Evolutionary conservation across 2,888 invertebrate genomes (phyloP).

Genomic region (Leptopilina syphax): DNA sequence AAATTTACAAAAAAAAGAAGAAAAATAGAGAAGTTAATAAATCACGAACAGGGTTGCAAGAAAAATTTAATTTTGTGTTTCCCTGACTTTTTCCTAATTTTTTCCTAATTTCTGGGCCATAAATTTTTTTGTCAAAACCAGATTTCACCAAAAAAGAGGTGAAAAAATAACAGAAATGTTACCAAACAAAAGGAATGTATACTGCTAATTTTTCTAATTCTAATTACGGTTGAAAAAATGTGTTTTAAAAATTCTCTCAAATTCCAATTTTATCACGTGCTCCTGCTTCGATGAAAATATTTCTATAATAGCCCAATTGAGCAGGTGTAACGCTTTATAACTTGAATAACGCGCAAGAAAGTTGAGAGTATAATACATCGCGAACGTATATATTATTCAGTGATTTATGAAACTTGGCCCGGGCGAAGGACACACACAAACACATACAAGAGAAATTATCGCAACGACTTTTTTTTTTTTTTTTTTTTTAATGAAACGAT

Average conservation of each 20-base stretch:
- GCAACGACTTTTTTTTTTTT: conserved; percentile 39
- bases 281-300: neutral
- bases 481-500: conserved; percentile 36
- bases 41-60: too few relatives aligned
- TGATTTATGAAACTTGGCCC: conserved; percentile 46
- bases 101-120: too few relatives aligned
- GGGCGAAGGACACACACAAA: conserved; percentile 13
- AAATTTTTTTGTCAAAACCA: too few relatives aligned
- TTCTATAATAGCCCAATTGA: conserved; percentile 20
- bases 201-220: too few relatives aligned
- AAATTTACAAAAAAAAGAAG: conserved; percentile 8
- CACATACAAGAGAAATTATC: conserved; percentile 42
- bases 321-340: neutral
- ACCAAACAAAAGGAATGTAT: too few relatives aligned
- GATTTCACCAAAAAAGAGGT: too few relatives aligned
- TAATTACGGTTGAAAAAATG: too few relatives aligned
- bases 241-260: neutral
- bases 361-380: conserved; percentile 6
- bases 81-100: too few relatives aligned
- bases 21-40: too few relatives aligned
- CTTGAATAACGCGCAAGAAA: conserved; percentile 22
- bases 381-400: neutral
- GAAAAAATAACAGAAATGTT: too few relatives aligned
- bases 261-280: conserved; percentile 3
- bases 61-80: too few relatives aligned